A percentile compares a stretch with the other conserved stretches of the same genome.
These are phyloP conservation scores for Andrena camellia DNA, from an alignment of 2,888 invertebrate species.

Conservation along the genomic window DNA sequence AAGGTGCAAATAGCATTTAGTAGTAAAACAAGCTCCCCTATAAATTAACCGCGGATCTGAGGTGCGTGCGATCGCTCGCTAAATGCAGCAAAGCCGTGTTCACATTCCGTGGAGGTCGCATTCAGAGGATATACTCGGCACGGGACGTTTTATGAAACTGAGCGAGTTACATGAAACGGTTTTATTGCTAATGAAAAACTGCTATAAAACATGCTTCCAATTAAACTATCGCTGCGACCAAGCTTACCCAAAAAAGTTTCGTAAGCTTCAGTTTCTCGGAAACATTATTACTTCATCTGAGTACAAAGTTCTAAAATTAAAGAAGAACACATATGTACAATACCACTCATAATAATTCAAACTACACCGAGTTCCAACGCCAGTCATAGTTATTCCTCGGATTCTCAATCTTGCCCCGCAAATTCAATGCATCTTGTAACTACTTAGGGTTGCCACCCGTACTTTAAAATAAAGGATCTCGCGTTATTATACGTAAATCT, in stretches of 20 bases:
- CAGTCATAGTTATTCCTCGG: no score
- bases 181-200: not conserved
- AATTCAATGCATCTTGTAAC: no score
- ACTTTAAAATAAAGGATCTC: no score
- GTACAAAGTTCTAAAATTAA: not conserved
- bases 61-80: conserved; percentile 53
- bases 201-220: not conserved
- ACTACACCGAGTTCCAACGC: not conserved
- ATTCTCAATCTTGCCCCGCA: no score
- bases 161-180: not conserved
- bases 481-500: no score
- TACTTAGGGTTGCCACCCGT: no score
- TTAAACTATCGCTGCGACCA: not conserved
- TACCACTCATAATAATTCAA: not conserved
- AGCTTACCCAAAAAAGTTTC: not conserved
- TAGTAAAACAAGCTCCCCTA: conserved; percentile 40
- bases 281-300: not conserved
- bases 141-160: conserved; percentile 5
- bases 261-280: conserved; percentile 1
- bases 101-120: conserved; percentile 45
- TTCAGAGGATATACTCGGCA: not conserved
- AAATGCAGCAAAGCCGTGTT: conserved; percentile 39
- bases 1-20: conserved; percentile 46
- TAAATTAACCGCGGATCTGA: conserved; percentile 44
- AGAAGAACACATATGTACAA: not conserved